A percentile compares a stretch with the other conserved stretches of the same genome.
These are phyloP conservation scores for Bucorvus abyssinicus DNA, from an alignment of 2,797 vertebrate genomes.

Conservation along the genomic window DNA sequence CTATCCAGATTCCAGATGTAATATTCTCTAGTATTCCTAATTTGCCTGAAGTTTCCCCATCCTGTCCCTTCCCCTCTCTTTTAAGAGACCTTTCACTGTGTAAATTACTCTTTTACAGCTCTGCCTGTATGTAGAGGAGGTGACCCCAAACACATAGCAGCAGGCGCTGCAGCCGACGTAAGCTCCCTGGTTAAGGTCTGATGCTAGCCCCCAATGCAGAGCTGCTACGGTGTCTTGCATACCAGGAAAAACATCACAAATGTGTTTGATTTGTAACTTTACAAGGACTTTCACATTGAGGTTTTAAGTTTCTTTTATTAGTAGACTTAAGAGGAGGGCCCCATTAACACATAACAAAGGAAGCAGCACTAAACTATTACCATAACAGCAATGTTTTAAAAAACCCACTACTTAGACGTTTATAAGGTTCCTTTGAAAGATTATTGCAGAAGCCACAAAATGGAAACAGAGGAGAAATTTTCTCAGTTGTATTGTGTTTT, in stretches of 20 bases:
- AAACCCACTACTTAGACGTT: not conserved
- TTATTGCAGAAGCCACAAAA: slow-evolving; percentile 29
- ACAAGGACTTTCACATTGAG: not conserved
- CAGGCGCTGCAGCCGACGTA: not conserved
- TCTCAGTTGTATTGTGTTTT: not conserved
- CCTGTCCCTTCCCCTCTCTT: not conserved
- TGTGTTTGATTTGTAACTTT: slow-evolving; percentile 10
- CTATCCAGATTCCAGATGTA: not conserved
- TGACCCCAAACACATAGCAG: accelerated
- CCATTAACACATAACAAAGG: slow-evolving; percentile 40
- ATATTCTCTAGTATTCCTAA: not conserved
- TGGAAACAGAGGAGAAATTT: slow-evolving; percentile 16
- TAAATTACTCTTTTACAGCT: not conserved
- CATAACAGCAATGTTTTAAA: not conserved
- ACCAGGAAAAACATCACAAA: not conserved
- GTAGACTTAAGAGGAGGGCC: slow-evolving; percentile 4
- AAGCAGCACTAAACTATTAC: slow-evolving; percentile 15
- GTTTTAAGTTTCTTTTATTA: slow-evolving; percentile 38
- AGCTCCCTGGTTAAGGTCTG: not conserved
- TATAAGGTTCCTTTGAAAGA: slow-evolving; percentile 31
- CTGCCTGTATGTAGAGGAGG: not conserved
- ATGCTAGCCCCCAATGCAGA: not conserved
- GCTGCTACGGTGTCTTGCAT: not conserved
- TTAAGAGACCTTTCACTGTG: not conserved
- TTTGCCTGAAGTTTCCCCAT: not conserved